phyloP scores from a whole-genome alignment of 1,140 invertebrate genomes.

The Sycophila sp. region DNA sequence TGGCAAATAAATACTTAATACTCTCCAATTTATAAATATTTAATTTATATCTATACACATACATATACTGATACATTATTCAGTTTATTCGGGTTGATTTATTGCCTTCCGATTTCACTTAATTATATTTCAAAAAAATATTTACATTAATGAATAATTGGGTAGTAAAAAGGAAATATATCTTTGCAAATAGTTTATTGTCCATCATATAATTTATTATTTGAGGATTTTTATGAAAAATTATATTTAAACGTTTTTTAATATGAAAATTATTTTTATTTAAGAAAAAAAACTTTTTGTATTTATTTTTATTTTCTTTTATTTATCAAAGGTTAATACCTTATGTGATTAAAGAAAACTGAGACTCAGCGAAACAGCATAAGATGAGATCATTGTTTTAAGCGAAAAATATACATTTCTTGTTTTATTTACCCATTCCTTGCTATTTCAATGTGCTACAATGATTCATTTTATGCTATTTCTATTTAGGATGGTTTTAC shows the following conservation, averaged over 20 bases:
- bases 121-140: conserved; percentile 62
- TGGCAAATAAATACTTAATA: conserved; percentile 31
- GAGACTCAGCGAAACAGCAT: conserved; percentile 62
- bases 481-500: conserved; percentile 40
- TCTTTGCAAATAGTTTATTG: conserved; percentile 58
- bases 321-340: not conserved
- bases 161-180: conserved; percentile 61
- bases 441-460: not conserved
- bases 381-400: conserved; percentile 48
- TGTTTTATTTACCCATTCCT: not conserved
- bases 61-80: conserved; percentile 24
- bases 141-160: conserved; percentile 48
- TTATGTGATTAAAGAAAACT: conserved; percentile 52
- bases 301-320: conserved; percentile 15
- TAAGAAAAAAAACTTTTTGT: conserved; percentile 21
- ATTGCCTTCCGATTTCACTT: conserved; percentile 48
- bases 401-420: not conserved
- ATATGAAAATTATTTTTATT: conserved; percentile 28
- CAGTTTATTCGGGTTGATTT: conserved; percentile 21
- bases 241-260: conserved; percentile 28
- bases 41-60: conserved; percentile 37
- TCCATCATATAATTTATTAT: conserved; percentile 46
- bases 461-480: conserved; percentile 61
- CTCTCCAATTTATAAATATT: conserved; percentile 33
- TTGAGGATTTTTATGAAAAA: conserved; percentile 32